Evolutionary conservation across 2,113 vertebrate genomes (phyloP), one percentile per base, ranked within the genome.

Genomic region (Pachycephala philippinensis): DNA sequence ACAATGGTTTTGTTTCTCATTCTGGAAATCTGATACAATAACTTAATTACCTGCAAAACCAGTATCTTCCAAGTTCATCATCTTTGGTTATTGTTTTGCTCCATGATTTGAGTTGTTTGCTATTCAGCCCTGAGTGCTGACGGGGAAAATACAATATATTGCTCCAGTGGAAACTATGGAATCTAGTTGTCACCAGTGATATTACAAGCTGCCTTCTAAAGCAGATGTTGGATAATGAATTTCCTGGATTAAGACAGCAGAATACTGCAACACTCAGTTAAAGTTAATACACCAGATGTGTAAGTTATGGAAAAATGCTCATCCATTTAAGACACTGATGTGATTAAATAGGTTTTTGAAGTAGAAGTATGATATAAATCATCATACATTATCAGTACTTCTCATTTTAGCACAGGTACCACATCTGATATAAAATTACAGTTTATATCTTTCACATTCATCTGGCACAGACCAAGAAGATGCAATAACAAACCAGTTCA

Each of bases 141-240:
- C 86, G 84, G 70, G 72, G 90, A 97, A 96, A 96, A 96, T 54
- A 79, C 52, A 95, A 27, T 87, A 66, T 81, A 95, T 92, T 95
- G 70, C 74, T 96, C 45, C 65, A 53, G 54, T 95, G 72, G 74
- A 97, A 97, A 95, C 60, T 83, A 87, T 45, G 13, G 63, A 76
- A 91, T 76, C 21, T 64, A 88, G 63, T 66, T 95, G 95, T 96
- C 83, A 94, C 89, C 86, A 81, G 63, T 90, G 95, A 95, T 93
- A 95, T 64, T 77, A 95, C 89, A 94, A 71, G 57, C 61, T 97
- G 89, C 74, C 92, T 94, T 97, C 78, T 95, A 93, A 94, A 97
- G 96, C 94, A 98, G 97, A 97, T 97, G 93, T 40, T 93, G 86
- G 78, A 70, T 96, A 96, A 98, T 95, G 74, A 95, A 96, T 96